These are phyloP conservation scores for Idaea aversata DNA, from an alignment of 2,888 invertebrate genomes.

Conservation along the genomic window DNA sequence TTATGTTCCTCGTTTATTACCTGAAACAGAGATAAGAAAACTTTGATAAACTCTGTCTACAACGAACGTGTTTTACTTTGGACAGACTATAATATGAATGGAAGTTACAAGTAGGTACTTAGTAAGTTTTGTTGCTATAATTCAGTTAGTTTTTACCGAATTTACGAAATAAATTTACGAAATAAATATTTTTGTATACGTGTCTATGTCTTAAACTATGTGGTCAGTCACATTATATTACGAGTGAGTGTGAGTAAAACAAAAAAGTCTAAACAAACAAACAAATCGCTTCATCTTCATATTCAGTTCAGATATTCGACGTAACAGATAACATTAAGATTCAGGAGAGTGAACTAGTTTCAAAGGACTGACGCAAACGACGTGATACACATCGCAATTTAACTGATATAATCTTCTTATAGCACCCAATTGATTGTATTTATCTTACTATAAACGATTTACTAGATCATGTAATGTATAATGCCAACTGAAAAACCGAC, in stretches of 20 bases:
- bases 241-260: not conserved
- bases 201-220: too few species aligned
- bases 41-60: conserved; percentile 6
- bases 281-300: not conserved
- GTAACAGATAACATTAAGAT: conserved; percentile 16
- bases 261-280: not conserved
- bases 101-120: not conserved
- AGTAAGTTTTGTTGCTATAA: too few species aligned
- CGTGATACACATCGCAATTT: conserved; percentile 19
- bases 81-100: not conserved
- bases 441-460: not conserved
- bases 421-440: not conserved
- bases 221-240: not conserved
- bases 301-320: conserved; percentile 2
- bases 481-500: too few species aligned
- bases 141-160: too few species aligned
- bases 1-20: conserved; percentile 12
- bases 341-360: conserved; percentile 9
- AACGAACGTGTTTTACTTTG: not conserved
- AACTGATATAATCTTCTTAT: not conserved
- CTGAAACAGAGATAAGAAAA: conserved; percentile 14
- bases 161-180: too few species aligned
- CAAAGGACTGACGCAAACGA: conserved; percentile 16
- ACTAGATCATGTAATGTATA: not conserved
- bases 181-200: too few species aligned